Percentiles rank a stretch among this genome's conserved stretches.
Evolutionary conservation across 2,113 vertebrate species (phyloP).

Genomic region (Mixornis gularis): DNA sequence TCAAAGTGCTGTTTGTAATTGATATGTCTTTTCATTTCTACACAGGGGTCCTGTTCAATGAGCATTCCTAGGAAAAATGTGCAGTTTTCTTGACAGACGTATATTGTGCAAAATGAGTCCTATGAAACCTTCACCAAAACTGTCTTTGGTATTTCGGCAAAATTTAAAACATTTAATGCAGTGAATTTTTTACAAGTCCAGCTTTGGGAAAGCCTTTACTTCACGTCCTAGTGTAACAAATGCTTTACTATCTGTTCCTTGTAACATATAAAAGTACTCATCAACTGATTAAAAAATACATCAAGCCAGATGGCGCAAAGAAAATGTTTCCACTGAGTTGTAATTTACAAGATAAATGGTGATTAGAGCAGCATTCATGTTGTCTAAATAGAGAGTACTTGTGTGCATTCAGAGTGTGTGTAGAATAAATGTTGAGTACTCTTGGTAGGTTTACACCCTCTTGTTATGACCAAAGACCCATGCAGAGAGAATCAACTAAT

Average conservation of each 20-base stretch:
- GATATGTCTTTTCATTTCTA: background rate
- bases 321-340: background rate
- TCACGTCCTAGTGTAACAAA: background rate
- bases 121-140: background rate
- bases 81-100: background rate
- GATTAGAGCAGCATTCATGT: constrained; percentile 6
- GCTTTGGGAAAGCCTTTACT: background rate
- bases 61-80: background rate
- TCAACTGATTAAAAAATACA: constrained; percentile 24
- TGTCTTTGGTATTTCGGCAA: background rate
- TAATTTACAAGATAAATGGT: constrained; percentile 36
- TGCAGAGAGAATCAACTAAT: background rate
- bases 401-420: background rate
- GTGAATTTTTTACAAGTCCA: background rate
- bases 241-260: background rate
- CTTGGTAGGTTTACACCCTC: background rate
- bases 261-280: background rate
- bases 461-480: background rate
- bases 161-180: background rate
- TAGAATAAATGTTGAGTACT: background rate
- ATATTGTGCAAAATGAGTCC: background rate
- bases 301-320: constrained; percentile 12
- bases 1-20: background rate
- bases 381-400: constrained; percentile 17
- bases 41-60: background rate